Percentiles rank a stretch among this genome's conserved stretches.
Evolutionary conservation across 1,140 invertebrate genomes (phyloP).

Genomic region (Aphelinus atriplicis): DNA sequence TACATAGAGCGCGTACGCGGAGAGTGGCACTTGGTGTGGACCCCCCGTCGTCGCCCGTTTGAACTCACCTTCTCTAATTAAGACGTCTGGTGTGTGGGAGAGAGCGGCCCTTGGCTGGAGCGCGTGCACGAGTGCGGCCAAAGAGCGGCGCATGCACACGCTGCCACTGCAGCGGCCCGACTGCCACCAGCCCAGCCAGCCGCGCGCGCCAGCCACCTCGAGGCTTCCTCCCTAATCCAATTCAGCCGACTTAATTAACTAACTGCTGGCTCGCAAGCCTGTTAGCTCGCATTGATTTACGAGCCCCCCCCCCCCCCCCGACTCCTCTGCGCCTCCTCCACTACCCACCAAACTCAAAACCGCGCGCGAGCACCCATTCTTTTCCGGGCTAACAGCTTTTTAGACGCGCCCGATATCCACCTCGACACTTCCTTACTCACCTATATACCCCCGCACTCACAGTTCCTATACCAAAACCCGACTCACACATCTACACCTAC

Average conservation of each 20-base stretch:
- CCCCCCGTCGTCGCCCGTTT: constrained; percentile 38
- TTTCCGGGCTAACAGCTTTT: no score
- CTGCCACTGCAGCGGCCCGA: background rate
- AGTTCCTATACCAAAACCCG: no score
- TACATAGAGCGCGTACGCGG: background rate
- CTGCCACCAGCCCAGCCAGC: constrained; percentile 13
- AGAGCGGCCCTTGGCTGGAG: background rate
- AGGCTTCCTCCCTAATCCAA: constrained; percentile 64
- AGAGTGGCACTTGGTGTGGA: constrained; percentile 49
- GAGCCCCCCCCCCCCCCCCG: no score
- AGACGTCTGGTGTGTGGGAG: constrained; percentile 54
- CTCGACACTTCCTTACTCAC: no score
- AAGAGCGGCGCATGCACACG: background rate
- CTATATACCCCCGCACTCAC: no score
- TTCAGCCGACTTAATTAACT: constrained; percentile 67
- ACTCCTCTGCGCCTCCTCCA: no score
- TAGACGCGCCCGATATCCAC: no score
- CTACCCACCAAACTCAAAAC: no score
- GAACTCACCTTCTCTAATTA: constrained; percentile 64
- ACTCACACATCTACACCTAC: no score
- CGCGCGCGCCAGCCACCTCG: constrained; percentile 43
- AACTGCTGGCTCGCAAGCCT: constrained; percentile 64
- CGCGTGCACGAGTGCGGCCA: no score
- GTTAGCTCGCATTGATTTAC: constrained; percentile 64
- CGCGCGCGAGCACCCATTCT: no score